phyloP scores from a whole-genome alignment of 2,797 vertebrate genomes.

The Tragopan temminckii region DNA sequence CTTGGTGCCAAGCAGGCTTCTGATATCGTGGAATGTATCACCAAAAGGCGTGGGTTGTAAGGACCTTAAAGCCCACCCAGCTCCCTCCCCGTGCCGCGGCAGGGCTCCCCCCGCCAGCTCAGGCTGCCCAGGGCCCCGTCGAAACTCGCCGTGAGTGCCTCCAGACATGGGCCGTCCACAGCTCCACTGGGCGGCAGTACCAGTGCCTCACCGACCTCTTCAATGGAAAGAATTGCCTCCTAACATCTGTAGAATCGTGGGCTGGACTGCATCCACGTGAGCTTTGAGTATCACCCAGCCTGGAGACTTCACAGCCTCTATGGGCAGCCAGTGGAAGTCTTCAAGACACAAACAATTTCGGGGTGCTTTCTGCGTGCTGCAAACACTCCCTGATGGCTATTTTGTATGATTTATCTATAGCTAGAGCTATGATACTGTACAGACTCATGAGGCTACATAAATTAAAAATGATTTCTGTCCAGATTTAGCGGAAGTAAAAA shows the following conservation, averaged over 20 bases:
- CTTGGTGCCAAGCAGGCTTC: accelerated
- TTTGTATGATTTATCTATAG: background rate
- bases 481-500: background rate
- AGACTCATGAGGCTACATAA: background rate
- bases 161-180: too few relatives aligned
- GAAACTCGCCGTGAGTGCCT: background rate
- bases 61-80: background rate
- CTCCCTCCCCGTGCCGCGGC: background rate
- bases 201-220: background rate
- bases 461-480: background rate
- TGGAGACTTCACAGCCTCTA: background rate
- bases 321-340: too few relatives aligned
- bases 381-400: accelerated
- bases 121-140: too few relatives aligned
- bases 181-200: background rate
- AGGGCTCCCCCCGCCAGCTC: background rate
- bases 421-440: background rate
- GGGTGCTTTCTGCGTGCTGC: accelerated
- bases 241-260: background rate
- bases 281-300: accelerated
- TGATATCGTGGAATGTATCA: background rate
- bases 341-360: background rate
- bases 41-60: background rate
- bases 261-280: background rate
- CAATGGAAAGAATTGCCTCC: too few relatives aligned